Base-by-base conservation (phyloP, 2,797 vertebrate species). In the Epinephelus awoara region DNA sequence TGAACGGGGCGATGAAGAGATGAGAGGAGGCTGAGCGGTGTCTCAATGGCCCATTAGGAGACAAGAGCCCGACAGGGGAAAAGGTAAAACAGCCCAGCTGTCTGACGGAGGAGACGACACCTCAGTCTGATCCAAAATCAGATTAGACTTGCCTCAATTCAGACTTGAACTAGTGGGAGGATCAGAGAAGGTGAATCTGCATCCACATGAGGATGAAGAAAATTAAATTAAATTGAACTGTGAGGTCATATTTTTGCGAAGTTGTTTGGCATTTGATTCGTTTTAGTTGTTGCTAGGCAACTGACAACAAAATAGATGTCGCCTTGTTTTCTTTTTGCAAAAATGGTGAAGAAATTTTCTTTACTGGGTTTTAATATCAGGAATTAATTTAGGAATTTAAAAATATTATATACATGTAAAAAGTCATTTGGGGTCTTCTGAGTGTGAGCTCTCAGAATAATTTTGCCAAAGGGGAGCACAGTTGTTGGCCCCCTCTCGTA, bases 21-120 rank as follows among this genome's bases (percentile, higher is more conserved):
- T 89, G 91, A 91, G 85, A 91, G 86, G 87, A 88, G 92, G 93
- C 90, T 88, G 91, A 89, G 87, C 80, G 90, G 74, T 87, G 92
- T 92, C 91, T 94, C 94, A 94, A 95, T 94, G 92, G 93, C 88
- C 90, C 87, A 92, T 96, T 96, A 95, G 87, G 83, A 92, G 88
- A 89, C 86, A 88, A 88, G 84, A 89, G 84, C 86, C 86, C 76
- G 75, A 90, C 85, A 92, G 92, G 93, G 92, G 86, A 87, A 89
- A 91, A 87, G 92, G 93, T 94, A 90, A 90, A 92, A 84, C 89
- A 84, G 89, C 75, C 80, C 88, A 75, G 86, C 90, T 89, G 88
- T 91, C 90, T 88, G 84, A 86, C 86, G 47, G 85, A 87, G 49
- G 77, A 89, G 77, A 82, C 68, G 58, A 79, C 85, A 85, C 91